phyloP scores from a whole-genome alignment of 2,888 invertebrate genomes.

The Flexamia atlantica region DNA sequence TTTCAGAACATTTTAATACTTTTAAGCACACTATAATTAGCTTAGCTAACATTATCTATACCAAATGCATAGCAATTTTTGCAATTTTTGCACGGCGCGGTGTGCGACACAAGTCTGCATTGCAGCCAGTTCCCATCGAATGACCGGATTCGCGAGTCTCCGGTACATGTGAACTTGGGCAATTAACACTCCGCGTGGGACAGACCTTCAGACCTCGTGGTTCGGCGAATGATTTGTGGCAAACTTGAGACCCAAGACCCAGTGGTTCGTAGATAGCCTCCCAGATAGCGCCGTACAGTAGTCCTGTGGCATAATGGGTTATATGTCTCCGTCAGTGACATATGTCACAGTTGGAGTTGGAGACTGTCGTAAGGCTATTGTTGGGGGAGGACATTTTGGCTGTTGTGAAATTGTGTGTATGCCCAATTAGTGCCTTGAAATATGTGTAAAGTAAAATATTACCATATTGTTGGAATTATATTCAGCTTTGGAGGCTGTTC shows the following conservation, averaged over 20 bases:
- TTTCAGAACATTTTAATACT: too few relatives aligned
- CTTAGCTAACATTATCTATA: too few relatives aligned
- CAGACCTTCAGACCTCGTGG: not conserved
- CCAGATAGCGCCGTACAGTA: not conserved
- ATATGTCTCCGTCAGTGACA: not conserved
- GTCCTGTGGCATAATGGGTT: not conserved
- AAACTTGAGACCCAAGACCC: not conserved
- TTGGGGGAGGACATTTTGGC: not conserved
- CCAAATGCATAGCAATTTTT: too few relatives aligned
- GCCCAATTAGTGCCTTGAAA: too few relatives aligned
- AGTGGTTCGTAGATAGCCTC: not conserved
- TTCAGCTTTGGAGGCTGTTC: too few relatives aligned
- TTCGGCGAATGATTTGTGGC: conserved; percentile 8
- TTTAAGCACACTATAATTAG: too few relatives aligned
- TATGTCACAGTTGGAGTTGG: not conserved
- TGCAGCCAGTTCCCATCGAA: not conserved
- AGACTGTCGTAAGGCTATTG: not conserved
- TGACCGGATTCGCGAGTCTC: not conserved
- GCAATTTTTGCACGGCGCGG: too few relatives aligned
- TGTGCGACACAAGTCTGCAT: not conserved
- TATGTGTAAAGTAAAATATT: too few relatives aligned
- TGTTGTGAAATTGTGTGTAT: not conserved
- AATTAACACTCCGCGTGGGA: conserved; percentile 6
- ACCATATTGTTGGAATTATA: too few relatives aligned
- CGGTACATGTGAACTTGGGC: conserved; percentile 12